Conservation (phyloP, 2,797 vertebrate genomes). For the Glossophaga mutica region DNA sequence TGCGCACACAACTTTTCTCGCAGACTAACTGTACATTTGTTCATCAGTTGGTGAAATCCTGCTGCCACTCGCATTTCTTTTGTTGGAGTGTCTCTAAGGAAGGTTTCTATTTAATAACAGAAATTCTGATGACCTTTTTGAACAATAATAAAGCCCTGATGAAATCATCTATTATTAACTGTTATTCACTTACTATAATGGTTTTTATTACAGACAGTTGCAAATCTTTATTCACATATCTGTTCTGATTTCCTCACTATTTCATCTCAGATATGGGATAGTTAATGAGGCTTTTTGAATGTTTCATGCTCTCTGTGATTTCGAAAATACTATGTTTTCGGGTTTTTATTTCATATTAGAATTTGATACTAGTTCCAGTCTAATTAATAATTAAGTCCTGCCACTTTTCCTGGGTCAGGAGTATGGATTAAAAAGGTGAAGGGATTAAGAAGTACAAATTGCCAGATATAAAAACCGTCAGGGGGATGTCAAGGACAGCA, state of each 20-base stretch:
- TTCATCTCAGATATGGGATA: background rate
- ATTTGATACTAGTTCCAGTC: background rate
- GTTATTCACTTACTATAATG: background rate
- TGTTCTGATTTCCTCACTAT: background rate
- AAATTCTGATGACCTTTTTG: background rate
- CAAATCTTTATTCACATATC: background rate
- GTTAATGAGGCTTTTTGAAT: background rate
- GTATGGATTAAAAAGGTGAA: background rate
- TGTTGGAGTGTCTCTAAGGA: background rate
- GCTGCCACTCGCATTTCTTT: background rate
- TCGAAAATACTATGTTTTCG: background rate
- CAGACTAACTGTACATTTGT: background rate
- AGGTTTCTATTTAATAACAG: background rate
- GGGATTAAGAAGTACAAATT: background rate
- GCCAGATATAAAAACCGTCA: background rate
- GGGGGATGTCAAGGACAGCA: background rate
- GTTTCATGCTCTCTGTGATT: background rate
- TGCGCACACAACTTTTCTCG: conserved; percentile 45
- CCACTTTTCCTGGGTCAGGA: background rate
- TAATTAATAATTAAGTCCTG: background rate
- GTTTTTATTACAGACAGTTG: background rate
- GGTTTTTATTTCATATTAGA: background rate
- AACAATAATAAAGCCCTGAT: background rate
- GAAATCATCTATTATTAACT: background rate
- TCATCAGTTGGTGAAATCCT: background rate